Base-by-base conservation (phyloP, 2,888 invertebrate genomes). In the Agelastica alni region DNA sequence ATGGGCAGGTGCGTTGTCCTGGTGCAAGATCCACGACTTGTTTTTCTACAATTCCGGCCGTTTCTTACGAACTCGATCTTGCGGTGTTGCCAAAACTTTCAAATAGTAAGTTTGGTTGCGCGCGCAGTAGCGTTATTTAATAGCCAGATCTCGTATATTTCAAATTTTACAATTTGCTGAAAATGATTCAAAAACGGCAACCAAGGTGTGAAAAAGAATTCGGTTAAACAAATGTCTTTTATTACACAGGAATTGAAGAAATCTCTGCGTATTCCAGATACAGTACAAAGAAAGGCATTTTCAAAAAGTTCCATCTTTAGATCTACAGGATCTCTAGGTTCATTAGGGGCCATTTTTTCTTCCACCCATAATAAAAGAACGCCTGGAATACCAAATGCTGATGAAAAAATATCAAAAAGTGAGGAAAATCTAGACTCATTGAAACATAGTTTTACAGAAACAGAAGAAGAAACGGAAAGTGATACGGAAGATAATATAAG, bases 241-340 rank as follows among this genome's bases (percentile, higher is more conserved):
- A n/a, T 37, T 45, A 17, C 16, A 16, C 17, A 88, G 87, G 85
- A 86, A 68, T 87, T 87, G 69, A 82, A 82, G 65, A 81, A 84
- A 67, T 80, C 83, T 36, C 70, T 87, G 56, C 79, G 79, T 26
- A 79, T 83, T 14, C 80, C 84, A 0, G 83, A 84, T 61, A 79
- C 78, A 61, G 77, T 77, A 62, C 66, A 67, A 10, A 63, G 64
- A 22, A 60, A 64, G 44, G 49, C 57, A 12, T 43, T 63, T 6
- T 62, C 57, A 6, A 72, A 64, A 58, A 59, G 55, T 13, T 64
- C 68, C 3, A 53, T 72, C 14, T 71, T 74, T 48, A 67, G 65
- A 51, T 66, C 69, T 9, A 61, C 71, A 1, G 70, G 70, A 31
- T 75, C 75, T 4, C 59, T 75, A 44, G 73, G 75, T 9, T 74